Evolutionary conservation across 2,888 invertebrate species (phyloP).

Genomic region (Amblyjoppa fuscipennis): DNA sequence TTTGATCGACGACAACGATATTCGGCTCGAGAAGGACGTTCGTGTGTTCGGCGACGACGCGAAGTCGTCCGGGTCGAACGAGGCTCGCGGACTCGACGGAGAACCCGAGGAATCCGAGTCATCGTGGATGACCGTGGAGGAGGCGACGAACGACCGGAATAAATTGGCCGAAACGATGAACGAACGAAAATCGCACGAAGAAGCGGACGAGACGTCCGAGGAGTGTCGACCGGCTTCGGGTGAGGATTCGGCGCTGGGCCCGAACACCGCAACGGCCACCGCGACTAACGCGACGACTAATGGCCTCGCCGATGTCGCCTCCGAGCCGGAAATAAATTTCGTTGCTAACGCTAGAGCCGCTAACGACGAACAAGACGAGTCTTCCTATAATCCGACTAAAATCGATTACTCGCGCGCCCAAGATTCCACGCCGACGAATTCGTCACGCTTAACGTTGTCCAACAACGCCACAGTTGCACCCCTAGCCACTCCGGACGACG

Average conservation of each 20-base stretch:
- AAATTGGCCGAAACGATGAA: slow-evolving; percentile 60
- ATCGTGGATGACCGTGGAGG: slow-evolving; percentile 77
- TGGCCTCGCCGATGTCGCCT: slow-evolving; percentile 35
- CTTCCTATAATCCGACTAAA: slow-evolving; percentile 65
- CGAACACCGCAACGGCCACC: slow-evolving; percentile 41
- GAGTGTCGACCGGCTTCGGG: slow-evolving; percentile 28
- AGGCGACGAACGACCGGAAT: slow-evolving; percentile 71
- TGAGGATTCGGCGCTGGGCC: slow-evolving; percentile 44
- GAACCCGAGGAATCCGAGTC: slow-evolving; percentile 64
- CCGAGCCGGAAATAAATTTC: slow-evolving; percentile 43
- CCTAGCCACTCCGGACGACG: slow-evolving; percentile 80
- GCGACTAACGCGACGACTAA: slow-evolving; percentile 46
- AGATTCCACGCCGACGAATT: slow-evolving; percentile 25
- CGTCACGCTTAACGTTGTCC: slow-evolving; percentile 53
- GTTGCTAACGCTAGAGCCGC: neutral
- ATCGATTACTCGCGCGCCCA: slow-evolving; percentile 61
- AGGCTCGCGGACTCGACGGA: slow-evolving; percentile 64
- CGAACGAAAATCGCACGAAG: slow-evolving; percentile 46
- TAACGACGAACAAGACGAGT: slow-evolving; percentile 28
- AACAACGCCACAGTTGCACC: slow-evolving; percentile 73
- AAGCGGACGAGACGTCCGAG: slow-evolving; percentile 24
- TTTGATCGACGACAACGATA: slow-evolving; percentile 21
- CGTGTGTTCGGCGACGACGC: slow-evolving; percentile 60
- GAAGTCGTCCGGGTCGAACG: slow-evolving; percentile 33
- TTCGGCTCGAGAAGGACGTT: slow-evolving; percentile 31